A percentile compares a stretch with the other conserved stretches of the same genome.
phyloP scores from a whole-genome alignment of 2,113 vertebrate genomes.

The Saimiri boliviensis region DNA sequence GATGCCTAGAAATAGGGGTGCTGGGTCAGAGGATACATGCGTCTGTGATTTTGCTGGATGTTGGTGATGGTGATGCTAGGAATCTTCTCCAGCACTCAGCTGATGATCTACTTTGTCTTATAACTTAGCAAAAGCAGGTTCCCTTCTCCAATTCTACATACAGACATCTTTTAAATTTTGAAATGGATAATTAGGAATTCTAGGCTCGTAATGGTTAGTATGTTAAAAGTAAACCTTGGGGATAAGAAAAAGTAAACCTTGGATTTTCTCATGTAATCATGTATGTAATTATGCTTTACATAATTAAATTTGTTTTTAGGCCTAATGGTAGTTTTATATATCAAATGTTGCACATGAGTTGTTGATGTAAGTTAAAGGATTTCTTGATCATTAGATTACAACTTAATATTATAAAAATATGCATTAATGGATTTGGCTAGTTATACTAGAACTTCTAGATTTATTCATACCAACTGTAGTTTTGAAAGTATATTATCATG shows the following conservation, averaged over 20 bases:
- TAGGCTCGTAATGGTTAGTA: background rate
- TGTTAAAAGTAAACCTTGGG: background rate
- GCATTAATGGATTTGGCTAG: background rate
- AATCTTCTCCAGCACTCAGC: background rate
- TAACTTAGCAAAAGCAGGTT: background rate
- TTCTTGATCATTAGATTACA: background rate
- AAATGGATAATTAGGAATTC: background rate
- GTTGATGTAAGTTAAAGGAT: background rate
- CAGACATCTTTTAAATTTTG: background rate
- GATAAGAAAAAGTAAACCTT: background rate
- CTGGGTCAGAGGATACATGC: background rate
- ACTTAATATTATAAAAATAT: background rate
- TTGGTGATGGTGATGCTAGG: background rate
- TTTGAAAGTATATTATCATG: background rate
- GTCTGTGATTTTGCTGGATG: background rate
- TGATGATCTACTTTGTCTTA: background rate
- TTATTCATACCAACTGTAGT: background rate
- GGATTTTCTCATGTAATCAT: background rate
- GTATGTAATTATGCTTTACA: background rate
- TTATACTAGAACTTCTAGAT: background rate
- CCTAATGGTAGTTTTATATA: background rate
- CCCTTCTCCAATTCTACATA: background rate
- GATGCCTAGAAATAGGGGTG: background rate
- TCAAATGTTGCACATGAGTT: background rate
- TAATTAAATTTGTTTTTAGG: constrained; percentile 5